Evolutionary conservation across 2,113 vertebrate species (phyloP).

Genomic region (Pedetes capensis): DNA sequence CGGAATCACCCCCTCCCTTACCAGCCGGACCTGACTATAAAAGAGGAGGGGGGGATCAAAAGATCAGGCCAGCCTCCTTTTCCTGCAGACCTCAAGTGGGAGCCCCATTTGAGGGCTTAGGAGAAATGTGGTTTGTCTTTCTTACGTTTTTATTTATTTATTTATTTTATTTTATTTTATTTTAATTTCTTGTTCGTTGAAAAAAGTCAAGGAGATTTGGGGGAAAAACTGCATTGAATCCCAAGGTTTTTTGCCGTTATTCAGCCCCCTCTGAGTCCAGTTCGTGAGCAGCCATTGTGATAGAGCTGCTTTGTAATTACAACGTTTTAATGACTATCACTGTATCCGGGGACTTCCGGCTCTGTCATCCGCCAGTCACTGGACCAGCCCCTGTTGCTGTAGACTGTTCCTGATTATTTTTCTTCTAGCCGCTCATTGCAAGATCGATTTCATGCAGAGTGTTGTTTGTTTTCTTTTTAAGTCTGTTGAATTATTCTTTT

Average conservation of each 20-base stretch:
- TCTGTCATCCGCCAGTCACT: not conserved
- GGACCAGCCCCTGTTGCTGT: not conserved
- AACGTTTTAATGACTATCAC: not conserved
- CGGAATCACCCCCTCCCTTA: not conserved
- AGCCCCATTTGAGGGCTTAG: not conserved
- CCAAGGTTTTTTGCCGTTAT: not conserved
- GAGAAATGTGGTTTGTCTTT: not conserved
- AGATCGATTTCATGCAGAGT: not conserved
- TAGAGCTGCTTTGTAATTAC: not conserved
- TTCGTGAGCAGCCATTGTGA: not conserved
- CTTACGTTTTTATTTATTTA: not conserved
- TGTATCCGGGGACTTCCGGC: fast-evolving
- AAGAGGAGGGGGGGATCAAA: not conserved
- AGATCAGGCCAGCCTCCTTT: not conserved
- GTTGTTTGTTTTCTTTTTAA: not conserved
- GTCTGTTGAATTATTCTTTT: not conserved
- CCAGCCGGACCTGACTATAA: too few relatives aligned
- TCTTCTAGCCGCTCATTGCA: not conserved
- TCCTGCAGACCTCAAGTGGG: not conserved
- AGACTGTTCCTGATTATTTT: not conserved
- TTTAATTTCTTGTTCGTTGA: not conserved
- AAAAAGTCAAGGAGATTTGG: not conserved
- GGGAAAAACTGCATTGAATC: not conserved
- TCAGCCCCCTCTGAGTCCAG: not conserved
- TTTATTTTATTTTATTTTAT: too few relatives aligned